These are phyloP conservation scores for Hippopotamus amphibius DNA, from an alignment of 2,113 vertebrate genomes.

Conservation along the genomic window DNA sequence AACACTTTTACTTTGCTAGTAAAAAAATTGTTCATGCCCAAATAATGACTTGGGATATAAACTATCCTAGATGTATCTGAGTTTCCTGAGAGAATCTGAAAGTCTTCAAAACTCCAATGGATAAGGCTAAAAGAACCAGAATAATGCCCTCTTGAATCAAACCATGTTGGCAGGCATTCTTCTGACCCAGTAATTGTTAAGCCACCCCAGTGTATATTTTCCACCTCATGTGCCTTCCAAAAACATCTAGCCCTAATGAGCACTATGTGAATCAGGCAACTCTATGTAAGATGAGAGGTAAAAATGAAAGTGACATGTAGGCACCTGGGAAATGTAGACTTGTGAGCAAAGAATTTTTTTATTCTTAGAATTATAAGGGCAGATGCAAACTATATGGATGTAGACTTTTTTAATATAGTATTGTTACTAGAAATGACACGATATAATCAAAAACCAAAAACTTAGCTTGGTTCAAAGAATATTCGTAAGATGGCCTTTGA, in stretches of 20 bases:
- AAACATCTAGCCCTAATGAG: background rate
- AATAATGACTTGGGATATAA: background rate
- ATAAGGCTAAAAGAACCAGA: background rate
- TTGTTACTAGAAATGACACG: conserved; percentile 42
- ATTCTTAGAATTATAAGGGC: background rate
- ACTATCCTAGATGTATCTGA: background rate
- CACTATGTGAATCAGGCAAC: background rate
- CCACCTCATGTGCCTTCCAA: background rate
- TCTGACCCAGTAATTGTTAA: conserved; percentile 19
- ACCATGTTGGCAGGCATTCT: background rate
- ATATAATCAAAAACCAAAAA: conserved; percentile 30
- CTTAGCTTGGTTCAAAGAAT: conserved; percentile 32
- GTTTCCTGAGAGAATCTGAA: conserved; percentile 12
- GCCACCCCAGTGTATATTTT: background rate
- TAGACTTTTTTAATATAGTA: background rate
- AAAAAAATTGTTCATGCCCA: background rate
- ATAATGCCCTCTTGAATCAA: background rate
- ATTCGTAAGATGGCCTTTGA: conserved; percentile 32
- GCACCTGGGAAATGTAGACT: background rate
- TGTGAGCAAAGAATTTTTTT: background rate
- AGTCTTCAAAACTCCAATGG: background rate
- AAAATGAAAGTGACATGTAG: background rate
- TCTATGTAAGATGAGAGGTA: conserved; percentile 2
- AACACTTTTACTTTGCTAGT: background rate
- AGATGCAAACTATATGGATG: background rate